Evolutionary conservation across 2,888 invertebrate species (phyloP), one percentile per base, ranked within the genome.

Genomic region (Ommatoiulus sabulosus): DNA sequence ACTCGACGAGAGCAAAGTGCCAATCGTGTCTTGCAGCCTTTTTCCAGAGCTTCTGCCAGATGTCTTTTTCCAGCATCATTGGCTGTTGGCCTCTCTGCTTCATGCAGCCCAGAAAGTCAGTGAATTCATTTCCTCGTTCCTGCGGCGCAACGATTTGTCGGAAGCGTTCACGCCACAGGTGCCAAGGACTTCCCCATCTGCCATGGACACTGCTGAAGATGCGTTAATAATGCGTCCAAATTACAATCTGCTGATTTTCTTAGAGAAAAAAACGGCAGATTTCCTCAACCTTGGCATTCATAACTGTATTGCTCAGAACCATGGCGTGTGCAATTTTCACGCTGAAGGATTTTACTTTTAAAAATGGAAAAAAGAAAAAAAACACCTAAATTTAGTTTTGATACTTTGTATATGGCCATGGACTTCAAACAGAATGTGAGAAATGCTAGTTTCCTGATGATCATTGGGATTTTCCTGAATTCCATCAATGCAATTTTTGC

Each of bases 1-100:
- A 72, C 72, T 72, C 72, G 72, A 72, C 72, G 72, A 72, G 72
- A 72, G 72, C 20, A 72, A 72, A 72, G 72, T 72, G 72, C 72
- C 72, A 72, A 72, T 72, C 72, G 20, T 72, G 72, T 72, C 72
- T 72, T 72, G 72, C 20, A 72, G 72, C 52, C 12, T 17, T 52
- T 52, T 52, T 4, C 72, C 72, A 72, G 72, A 72, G 15, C 12
- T 17, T 52, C 17, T 52, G 3, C 72, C 72, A 72, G 72, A 72
- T 72, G 72, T 72, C 72, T 72, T 72, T 72, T 24, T 72, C 72
- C 24, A 24, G 8, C 72, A 72, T 72, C 72, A 24, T 72, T 72
- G 72, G 72, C 24, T 72, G 10, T 52, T 52, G 52, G 52, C 12
- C 35, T 35, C 2, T 35, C 52, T 52, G 52, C 15, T 52, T 17